Evolutionary conservation across 2,797 vertebrate genomes (phyloP), one percentile per base, ranked within the genome.

Genomic region (Sciurus carolinensis): DNA sequence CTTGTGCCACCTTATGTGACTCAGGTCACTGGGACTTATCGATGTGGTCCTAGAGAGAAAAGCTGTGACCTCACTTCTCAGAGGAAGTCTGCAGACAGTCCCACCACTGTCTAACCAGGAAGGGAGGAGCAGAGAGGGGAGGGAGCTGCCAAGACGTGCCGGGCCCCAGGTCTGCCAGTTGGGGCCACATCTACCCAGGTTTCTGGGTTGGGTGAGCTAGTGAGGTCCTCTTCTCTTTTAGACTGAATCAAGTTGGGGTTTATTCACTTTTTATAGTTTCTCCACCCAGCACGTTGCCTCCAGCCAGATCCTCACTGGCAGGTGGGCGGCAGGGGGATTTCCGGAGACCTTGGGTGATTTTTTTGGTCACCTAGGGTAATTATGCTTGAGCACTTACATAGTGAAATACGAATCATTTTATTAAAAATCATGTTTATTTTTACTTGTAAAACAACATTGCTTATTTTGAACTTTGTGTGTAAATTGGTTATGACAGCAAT

Each of bases 101-200:
- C 18, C 14, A 14, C 26, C 28, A 2, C 52, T 2, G 12, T 18
- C 36, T 80, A 44, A 36, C n/a, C n/a, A 30, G 47, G 11, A 77
- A 72, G 52, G 44, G 7, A 9, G 7, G 10, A 3, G 66, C 5
- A 14, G 44, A 80, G 82, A 44, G 0, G 0, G 66, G 44, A 79
- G 42, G 18, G 7, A 33, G n/a, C 7, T 9, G 15, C 80, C 42
- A 1, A 2, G n/a, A 42, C 10, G n/a, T 33, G n/a, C 39, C 5
- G 3, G 1, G 4, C n/a, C 26, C 52, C 6, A 18, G 24, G 30
- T n/a, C 47, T 30, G 3, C 7, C 1, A 33, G n/a, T 36, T 24
- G 22, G 54, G 47, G 57, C 54, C 5, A 13, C 18, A 18, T 20
- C 59, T 8, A 54, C n/a, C 47, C n/a, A 10, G 5, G 39, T 24